Percentiles rank a stretch among this genome's conserved stretches.
phyloP scores from a whole-genome alignment of 1,140 invertebrate species.

The Trichonephila clavipes region DNA sequence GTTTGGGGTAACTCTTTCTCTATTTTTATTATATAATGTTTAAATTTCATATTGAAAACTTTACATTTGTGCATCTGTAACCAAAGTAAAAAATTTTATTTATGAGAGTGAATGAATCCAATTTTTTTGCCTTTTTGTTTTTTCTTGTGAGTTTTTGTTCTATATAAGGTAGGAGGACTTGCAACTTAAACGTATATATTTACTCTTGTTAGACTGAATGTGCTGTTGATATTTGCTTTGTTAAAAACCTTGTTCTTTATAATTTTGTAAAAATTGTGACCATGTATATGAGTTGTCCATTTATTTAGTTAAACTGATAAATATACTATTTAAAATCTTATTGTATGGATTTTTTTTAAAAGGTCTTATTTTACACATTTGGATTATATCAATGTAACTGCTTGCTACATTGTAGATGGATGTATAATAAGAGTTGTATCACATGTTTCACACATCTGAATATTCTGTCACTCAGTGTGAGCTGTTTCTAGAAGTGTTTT shows the following conservation, averaged over 20 bases:
- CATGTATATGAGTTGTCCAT: slow-evolving; percentile 68
- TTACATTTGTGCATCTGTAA: slow-evolving; percentile 12
- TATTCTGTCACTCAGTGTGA: slow-evolving; percentile 60
- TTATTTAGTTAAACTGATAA: slow-evolving; percentile 67
- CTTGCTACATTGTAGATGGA: slow-evolving; percentile 72
- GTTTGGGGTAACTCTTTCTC: slow-evolving; percentile 39
- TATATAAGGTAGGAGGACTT: slow-evolving; percentile 66
- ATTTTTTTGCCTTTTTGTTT: neutral
- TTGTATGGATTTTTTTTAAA: slow-evolving; percentile 56
- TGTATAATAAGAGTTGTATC: slow-evolving; percentile 71
- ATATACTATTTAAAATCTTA: slow-evolving; percentile 62
- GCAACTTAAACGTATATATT: slow-evolving; percentile 59
- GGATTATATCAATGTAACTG: slow-evolving; percentile 40
- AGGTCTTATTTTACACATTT: slow-evolving; percentile 38
- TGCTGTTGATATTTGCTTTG: slow-evolving; percentile 71
- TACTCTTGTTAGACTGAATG: slow-evolving; percentile 75
- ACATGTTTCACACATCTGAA: slow-evolving; percentile 63
- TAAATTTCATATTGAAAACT: neutral
- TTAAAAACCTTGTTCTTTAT: slow-evolving; percentile 70
- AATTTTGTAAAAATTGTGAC: slow-evolving; percentile 70
- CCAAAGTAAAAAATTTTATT: slow-evolving; percentile 38
- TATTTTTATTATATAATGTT: neutral
- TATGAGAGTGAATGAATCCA: slow-evolving; percentile 18
- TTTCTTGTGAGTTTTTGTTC: slow-evolving; percentile 17
- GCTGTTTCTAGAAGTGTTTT: slow-evolving; percentile 21